A percentile compares a stretch with the other conserved stretches of the same genome.
Conservation (phyloP, 1,140 invertebrate species). For the Hylyphantes graminicola region DNA sequence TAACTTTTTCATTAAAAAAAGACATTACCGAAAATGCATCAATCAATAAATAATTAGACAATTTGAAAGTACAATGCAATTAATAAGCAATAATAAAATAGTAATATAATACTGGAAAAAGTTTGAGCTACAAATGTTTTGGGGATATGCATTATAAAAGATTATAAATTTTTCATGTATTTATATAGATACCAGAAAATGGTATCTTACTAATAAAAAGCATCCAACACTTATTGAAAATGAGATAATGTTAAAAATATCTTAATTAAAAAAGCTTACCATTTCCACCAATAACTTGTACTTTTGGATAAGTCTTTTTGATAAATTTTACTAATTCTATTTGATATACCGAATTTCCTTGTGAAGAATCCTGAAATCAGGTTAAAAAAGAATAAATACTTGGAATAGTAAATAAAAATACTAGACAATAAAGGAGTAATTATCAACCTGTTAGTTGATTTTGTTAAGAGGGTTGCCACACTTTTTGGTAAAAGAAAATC, state of each 20-base stretch:
- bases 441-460: not conserved
- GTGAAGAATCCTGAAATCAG: constrained; percentile 87
- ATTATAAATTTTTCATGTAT: no score
- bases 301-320: constrained; percentile 86
- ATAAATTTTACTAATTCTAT: constrained; percentile 95
- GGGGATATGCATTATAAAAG: no score
- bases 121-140: no score
- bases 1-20: not conserved
- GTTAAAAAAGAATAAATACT: not conserved
- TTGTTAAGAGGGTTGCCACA: no score
- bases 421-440: not conserved
- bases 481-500: no score
- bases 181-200: no score
- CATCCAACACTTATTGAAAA: no score
- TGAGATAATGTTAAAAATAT: no score
- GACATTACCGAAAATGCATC: not conserved
- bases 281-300: constrained; percentile 98
- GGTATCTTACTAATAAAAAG: no score
- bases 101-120: not conserved
- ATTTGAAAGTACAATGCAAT: not conserved
- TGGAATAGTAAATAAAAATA: not conserved
- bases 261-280: constrained; percentile 70
- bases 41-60: not conserved
- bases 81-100: not conserved
- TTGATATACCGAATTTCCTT: constrained; percentile 97